Percentiles rank a stretch among this genome's conserved stretches.
phyloP scores from a whole-genome alignment of 35 echinoderm and acorn worm genomes.

The Amphiura filiformis region DNA sequence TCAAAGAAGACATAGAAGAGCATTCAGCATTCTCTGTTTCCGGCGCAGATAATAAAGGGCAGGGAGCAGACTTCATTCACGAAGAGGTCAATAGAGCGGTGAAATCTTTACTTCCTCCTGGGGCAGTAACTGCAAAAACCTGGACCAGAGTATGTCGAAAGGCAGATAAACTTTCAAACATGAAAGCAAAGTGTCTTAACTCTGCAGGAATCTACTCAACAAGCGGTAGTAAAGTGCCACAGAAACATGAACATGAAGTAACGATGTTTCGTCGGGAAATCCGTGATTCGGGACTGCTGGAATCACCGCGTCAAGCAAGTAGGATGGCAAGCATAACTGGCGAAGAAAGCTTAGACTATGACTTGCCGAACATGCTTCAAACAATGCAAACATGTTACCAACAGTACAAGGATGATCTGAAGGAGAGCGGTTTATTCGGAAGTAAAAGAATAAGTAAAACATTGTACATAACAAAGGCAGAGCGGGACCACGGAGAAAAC shows the following conservation, averaged over 20 bases:
- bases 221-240: neutral
- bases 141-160: neutral
- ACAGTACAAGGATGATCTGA: constrained; percentile 11
- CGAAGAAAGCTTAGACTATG: neutral
- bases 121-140: neutral
- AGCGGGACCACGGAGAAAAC: neutral
- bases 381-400: constrained; percentile 5
- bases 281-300: neutral
- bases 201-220: neutral
- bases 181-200: constrained; percentile 2
- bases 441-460: neutral
- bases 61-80: constrained; percentile 19
- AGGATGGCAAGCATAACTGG: neutral
- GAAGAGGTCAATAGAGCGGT: neutral
- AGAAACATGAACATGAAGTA: neutral
- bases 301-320: neutral
- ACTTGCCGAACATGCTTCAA: neutral
- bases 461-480: constrained; percentile 8
- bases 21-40: neutral
- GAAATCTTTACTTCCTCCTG: neutral
- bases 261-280: neutral
- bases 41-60: neutral
- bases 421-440: neutral
- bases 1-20: neutral
- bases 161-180: neutral